Conservation (phyloP, 2,888 invertebrate species). For the Drosophila diplacantha region DNA sequence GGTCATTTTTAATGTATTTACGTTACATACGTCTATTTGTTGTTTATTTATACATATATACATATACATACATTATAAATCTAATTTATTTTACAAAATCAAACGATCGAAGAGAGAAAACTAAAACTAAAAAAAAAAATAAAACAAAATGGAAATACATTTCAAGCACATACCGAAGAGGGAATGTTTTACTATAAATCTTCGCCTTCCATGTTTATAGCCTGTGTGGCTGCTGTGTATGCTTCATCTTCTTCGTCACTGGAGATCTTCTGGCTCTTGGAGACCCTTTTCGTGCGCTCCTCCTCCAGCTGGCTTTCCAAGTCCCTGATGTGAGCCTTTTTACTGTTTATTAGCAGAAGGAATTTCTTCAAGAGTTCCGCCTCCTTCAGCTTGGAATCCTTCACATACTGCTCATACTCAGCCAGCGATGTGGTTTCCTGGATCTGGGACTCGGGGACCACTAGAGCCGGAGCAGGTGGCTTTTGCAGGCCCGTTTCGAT, state of each 20-base stretch:
- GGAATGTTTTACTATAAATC: neutral
- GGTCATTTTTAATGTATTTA: constrained; percentile 67
- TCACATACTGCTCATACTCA: constrained; percentile 58
- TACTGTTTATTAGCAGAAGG: constrained; percentile 63
- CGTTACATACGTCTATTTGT: constrained; percentile 65
- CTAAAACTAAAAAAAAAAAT: constrained; percentile 34
- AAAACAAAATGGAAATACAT: constrained; percentile 34
- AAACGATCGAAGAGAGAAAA: constrained; percentile 36
- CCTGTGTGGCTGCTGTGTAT: constrained; percentile 42
- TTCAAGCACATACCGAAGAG: constrained; percentile 38
- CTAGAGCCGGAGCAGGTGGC: neutral
- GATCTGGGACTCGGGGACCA: neutral
- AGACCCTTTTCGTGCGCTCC: neutral
- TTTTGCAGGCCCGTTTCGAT: constrained; percentile 41
- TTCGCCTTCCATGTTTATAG: constrained; percentile 19
- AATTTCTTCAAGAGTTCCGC: constrained; percentile 63
- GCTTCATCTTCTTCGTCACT: constrained; percentile 24
- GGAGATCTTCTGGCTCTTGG: neutral
- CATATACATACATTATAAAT: constrained; percentile 59
- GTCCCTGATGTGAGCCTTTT: constrained; percentile 68
- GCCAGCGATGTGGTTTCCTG: constrained; percentile 24
- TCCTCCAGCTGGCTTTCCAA: constrained; percentile 48
- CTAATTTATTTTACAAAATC: constrained; percentile 61
- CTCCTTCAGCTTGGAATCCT: constrained; percentile 51
- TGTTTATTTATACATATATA: constrained; percentile 66